phyloP scores from a whole-genome alignment of 2,797 vertebrate genomes.

The Silurus aristotelis region DNA sequence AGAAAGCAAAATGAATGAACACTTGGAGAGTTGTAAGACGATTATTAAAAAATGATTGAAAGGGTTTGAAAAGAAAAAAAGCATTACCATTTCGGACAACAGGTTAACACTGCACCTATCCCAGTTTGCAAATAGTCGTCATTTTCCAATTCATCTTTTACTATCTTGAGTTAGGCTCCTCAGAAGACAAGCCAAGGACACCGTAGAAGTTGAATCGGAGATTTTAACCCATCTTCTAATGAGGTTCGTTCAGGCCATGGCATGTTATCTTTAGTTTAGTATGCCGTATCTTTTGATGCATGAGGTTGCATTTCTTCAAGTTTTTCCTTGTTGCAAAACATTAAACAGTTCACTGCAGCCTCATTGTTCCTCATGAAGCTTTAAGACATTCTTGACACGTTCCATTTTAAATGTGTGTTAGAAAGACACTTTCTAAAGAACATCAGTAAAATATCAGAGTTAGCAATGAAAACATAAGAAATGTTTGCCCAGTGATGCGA shows the following conservation, averaged over 20 bases:
- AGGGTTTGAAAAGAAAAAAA: slow-evolving; percentile 1
- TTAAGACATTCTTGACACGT: slow-evolving; percentile 49
- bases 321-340: slow-evolving; percentile 29
- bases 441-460: slow-evolving; percentile 26
- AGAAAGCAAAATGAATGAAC: slow-evolving; percentile 30
- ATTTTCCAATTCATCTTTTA: slow-evolving; percentile 32
- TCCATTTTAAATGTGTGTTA: slow-evolving; percentile 45
- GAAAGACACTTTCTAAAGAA: slow-evolving; percentile 44
- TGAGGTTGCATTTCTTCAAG: slow-evolving; percentile 39
- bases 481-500: slow-evolving; percentile 36
- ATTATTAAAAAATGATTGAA: slow-evolving; percentile 16
- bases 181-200: neutral
- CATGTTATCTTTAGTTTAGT: slow-evolving; percentile 54
- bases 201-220: slow-evolving; percentile 26
- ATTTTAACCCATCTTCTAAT: slow-evolving; percentile 31
- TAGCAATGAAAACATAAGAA: slow-evolving; percentile 31
- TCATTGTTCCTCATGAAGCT: slow-evolving; percentile 39
- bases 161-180: neutral
- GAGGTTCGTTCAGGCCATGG: slow-evolving; percentile 64
- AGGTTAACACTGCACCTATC: slow-evolving; percentile 17
- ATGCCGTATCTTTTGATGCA: slow-evolving; percentile 42
- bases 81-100: slow-evolving; percentile 12
- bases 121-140: slow-evolving; percentile 25
- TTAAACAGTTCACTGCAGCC: neutral
- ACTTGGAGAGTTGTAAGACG: slow-evolving; percentile 22